Percentiles rank a stretch among this genome's conserved stretches.
These are phyloP conservation scores for Sterna hirundo DNA, from an alignment of 2,113 vertebrate genomes.

Conservation along the genomic window DNA sequence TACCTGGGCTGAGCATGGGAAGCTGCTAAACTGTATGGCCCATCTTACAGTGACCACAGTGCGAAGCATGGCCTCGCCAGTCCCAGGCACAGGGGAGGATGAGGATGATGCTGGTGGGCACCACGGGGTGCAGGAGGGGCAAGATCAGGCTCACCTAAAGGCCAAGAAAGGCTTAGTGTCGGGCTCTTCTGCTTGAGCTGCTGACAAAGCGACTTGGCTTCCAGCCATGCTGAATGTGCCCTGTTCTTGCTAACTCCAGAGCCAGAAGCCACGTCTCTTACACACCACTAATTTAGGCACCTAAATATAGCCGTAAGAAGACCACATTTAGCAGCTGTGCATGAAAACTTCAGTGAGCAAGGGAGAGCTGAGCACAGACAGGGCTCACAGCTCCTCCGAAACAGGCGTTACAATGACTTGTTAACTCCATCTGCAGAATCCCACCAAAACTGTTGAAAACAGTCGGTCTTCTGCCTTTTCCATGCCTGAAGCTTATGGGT, in stretches of 20 bases:
- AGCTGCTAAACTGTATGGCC: neutral
- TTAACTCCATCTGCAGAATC: neutral
- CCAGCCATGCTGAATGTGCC: fast-evolving
- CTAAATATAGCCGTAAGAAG: constrained; percentile 6
- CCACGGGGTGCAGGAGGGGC: fast-evolving
- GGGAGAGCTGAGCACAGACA: neutral
- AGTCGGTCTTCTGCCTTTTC: neutral
- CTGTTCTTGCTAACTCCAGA: neutral
- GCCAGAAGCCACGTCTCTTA: neutral
- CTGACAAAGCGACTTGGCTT: neutral
- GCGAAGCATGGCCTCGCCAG: fast-evolving
- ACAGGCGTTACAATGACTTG: neutral
- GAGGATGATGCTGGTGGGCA: neutral
- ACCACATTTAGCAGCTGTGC: neutral
- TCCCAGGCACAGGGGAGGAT: fast-evolving
- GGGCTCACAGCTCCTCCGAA: neutral
- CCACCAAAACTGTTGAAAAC: neutral
- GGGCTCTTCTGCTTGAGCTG: neutral
- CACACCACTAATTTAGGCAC: constrained; percentile 36
- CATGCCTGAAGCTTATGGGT: fast-evolving
- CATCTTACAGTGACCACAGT: neutral
- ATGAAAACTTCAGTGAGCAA: neutral
- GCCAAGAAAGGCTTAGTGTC: neutral
- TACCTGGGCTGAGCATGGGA: fast-evolving
- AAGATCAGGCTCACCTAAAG: neutral